A percentile compares a stretch with the other conserved stretches of the same genome.
phyloP scores from a whole-genome alignment of 2,797 vertebrate genomes.

The Acrossocheilus wenchowensis region DNA sequence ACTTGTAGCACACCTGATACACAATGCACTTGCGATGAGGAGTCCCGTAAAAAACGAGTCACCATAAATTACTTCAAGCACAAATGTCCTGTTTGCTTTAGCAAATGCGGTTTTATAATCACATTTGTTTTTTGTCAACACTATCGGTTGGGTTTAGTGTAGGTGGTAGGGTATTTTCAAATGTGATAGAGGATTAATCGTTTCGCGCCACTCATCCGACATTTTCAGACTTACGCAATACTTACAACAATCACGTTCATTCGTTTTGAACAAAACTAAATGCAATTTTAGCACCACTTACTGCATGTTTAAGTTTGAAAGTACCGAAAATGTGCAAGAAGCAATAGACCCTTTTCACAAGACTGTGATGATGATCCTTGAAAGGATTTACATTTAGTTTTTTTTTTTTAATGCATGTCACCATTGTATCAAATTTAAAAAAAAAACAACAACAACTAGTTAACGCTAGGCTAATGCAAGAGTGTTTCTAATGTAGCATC shows the following conservation, averaged over 20 bases:
- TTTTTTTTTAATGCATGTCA: no score
- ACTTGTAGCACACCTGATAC: background rate
- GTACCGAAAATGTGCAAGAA: background rate
- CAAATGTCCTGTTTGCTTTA: background rate
- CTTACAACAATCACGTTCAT: background rate
- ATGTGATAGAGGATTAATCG: background rate
- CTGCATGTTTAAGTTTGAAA: background rate
- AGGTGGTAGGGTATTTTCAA: background rate
- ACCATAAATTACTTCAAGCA: background rate
- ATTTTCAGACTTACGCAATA: background rate
- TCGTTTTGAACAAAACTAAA: background rate
- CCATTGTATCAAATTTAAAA: no score
- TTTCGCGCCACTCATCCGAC: background rate
- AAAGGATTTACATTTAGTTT: no score
- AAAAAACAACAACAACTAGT: no score
- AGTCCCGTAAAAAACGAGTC: background rate
- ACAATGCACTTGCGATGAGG: background rate
- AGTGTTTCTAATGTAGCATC: no score
- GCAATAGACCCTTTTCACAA: background rate
- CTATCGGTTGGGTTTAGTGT: background rate
- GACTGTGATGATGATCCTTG: no score
- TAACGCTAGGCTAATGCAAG: no score
- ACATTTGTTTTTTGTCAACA: background rate
- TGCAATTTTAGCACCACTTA: background rate
- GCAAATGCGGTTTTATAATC: background rate